Evolutionary conservation across 2,113 vertebrate species (phyloP), one percentile per base, ranked within the genome.

Genomic region (Saguinus imperator): DNA sequence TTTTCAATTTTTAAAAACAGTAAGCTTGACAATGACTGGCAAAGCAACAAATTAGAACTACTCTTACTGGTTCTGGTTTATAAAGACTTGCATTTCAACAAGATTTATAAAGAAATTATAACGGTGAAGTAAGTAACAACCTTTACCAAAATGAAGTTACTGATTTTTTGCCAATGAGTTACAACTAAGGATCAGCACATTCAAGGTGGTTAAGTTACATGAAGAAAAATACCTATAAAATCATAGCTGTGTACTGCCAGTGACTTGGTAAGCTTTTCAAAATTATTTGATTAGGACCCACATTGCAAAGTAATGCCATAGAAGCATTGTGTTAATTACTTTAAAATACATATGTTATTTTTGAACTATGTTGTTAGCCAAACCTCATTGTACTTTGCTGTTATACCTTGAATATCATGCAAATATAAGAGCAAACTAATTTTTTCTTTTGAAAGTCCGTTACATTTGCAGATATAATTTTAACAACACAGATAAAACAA

Each of bases 361-460:
- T 96, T 27, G 5, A 91, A 83, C 58, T 87, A 52, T 84, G 73
- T 73, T 97, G 27, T 82, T 94, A 72, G 35, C 50, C 76, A 95
- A 84, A 77, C 12, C 77, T 72, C 48, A 79, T 96, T 97, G 6
- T 95, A 95, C 70, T 91, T 92, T 95, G 40, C 84, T 93, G 1
- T 75, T 93, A 75, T 52, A 96, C 45, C 27, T 94, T 94, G 68
- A 83, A 79, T 96, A 97, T 98, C 80, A 73, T 52, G 73, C 17
- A 68, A 20, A 40, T 91, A 96, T 64, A 81, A 97, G 86, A 89
- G 66, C 27, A 90, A 89, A 88, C 13, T 77, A 94, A 11, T 95
- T 61, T 97, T 98, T 96, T 81, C 72, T 96, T 97, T 94, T 77
- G 91, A 95, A 96, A 96, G 50, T 11, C 89, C 94, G 0, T 94